A percentile compares a stretch with the other conserved stretches of the same genome.
phyloP scores from a whole-genome alignment of 2,113 vertebrate species.

The Albula goreensis region DNA sequence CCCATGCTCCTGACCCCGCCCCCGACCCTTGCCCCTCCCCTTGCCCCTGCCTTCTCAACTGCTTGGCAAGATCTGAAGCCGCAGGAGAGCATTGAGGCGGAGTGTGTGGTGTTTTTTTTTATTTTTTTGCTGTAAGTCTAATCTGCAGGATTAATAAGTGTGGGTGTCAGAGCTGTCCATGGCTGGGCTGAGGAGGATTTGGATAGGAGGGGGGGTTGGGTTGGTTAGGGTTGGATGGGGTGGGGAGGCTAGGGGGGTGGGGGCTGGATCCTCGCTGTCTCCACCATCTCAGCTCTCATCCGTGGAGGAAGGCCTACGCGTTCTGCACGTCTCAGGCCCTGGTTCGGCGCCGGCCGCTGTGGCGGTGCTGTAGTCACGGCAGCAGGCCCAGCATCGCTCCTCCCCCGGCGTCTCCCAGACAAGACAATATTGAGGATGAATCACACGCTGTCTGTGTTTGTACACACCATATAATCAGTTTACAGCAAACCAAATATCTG shows the following conservation, averaged over 20 bases:
- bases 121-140: not conserved
- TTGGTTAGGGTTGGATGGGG: too few relatives aligned
- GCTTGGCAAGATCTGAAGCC: too few relatives aligned
- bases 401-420: slow-evolving; percentile 26
- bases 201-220: too few relatives aligned
- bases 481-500: slow-evolving; percentile 45
- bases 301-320: not conserved
- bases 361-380: not conserved
- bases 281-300: too few relatives aligned
- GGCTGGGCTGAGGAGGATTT: too few relatives aligned
- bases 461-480: slow-evolving; percentile 63
- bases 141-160: not conserved
- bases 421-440: slow-evolving; percentile 29
- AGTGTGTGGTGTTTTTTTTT: not conserved
- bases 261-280: not conserved
- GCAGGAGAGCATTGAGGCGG: too few relatives aligned
- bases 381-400: slow-evolving; percentile 18
- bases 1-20: too few relatives aligned
- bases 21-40: too few relatives aligned
- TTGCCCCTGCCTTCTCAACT: too few relatives aligned
- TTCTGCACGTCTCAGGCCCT: not conserved
- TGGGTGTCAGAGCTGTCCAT: not conserved
- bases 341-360: not conserved
- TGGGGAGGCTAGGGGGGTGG: not conserved
- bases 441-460: slow-evolving; percentile 56